Conservation (phyloP, 2,797 vertebrate species). For the Trematomus bernacchii region DNA sequence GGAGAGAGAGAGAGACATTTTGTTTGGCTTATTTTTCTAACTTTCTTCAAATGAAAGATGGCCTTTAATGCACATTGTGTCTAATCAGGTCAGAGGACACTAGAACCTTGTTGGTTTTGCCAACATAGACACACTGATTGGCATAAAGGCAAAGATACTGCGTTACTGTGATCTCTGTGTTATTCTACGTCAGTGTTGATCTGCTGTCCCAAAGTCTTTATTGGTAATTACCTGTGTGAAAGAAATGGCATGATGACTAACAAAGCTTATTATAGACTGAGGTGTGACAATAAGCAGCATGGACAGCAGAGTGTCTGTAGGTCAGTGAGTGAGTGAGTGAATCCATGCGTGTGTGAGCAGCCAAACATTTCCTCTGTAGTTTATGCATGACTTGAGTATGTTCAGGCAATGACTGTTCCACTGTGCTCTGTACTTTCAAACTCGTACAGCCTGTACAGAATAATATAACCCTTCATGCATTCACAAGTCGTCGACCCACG, state of each 20-base stretch:
- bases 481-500: too few relatives aligned
- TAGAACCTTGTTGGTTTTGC: slow-evolving; percentile 7
- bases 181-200: slow-evolving; percentile 25
- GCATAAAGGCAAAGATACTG: slow-evolving; percentile 21
- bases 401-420: slow-evolving; percentile 9
- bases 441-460: slow-evolving; percentile 1
- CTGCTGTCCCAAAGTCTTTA: slow-evolving; percentile 44
- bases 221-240: slow-evolving; percentile 50
- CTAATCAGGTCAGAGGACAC: slow-evolving; percentile 23
- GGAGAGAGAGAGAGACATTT: background rate
- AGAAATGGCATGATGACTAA: slow-evolving; percentile 48
- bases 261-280: slow-evolving; percentile 50
- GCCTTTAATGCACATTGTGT: slow-evolving; percentile 13
- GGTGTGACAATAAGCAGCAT: slow-evolving; percentile 40
- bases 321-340: slow-evolving; percentile 3
- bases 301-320: slow-evolving; percentile 22
- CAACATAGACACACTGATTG: slow-evolving; percentile 26
- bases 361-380: slow-evolving; percentile 12
- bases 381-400: slow-evolving; percentile 11
- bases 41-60: slow-evolving; percentile 20
- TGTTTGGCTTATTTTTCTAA: slow-evolving; percentile 14
- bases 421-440: slow-evolving; percentile 11
- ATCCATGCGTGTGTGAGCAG: slow-evolving; percentile 18
- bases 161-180: slow-evolving; percentile 34
- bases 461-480: slow-evolving; percentile 23